These are phyloP conservation scores for Pampus argenteus DNA, from an alignment of 2,797 vertebrate species.

Conservation along the genomic window DNA sequence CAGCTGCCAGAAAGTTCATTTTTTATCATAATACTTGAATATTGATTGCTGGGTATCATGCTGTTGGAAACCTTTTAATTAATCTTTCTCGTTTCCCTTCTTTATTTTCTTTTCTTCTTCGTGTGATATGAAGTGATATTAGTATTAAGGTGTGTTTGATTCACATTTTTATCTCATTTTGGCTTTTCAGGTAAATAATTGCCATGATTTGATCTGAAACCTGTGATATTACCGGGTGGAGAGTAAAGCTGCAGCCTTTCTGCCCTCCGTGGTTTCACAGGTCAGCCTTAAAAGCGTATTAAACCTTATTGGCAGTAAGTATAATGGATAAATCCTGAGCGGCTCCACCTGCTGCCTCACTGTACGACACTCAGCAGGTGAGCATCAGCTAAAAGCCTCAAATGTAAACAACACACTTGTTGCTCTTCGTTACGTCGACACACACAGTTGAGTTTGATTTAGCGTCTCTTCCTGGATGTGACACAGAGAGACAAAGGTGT, in stretches of 20 bases:
- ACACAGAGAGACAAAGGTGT: constrained; percentile 44
- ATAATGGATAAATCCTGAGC: constrained; percentile 46
- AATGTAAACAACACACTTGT: constrained; percentile 22
- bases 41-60: no score
- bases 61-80: no score
- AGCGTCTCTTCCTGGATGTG: constrained; percentile 30
- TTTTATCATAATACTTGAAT: no score
- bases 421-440: constrained; percentile 24
- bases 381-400: constrained; percentile 39
- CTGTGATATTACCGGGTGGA: neutral
- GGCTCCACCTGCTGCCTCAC: constrained; percentile 48
- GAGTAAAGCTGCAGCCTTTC: neutral
- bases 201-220: neutral
- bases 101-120: no score
- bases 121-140: no score
- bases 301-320: constrained; percentile 36
- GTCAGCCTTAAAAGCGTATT: constrained; percentile 44
- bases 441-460: constrained; percentile 20
- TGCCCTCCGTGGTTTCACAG: constrained; percentile 15
- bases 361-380: constrained; percentile 29
- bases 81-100: no score
- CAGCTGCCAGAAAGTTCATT: no score
- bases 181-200: no score
- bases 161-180: no score
- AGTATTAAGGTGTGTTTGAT: no score